phyloP scores from a whole-genome alignment of 2,113 vertebrate genomes.

The Fulmarus glacialis region DNA sequence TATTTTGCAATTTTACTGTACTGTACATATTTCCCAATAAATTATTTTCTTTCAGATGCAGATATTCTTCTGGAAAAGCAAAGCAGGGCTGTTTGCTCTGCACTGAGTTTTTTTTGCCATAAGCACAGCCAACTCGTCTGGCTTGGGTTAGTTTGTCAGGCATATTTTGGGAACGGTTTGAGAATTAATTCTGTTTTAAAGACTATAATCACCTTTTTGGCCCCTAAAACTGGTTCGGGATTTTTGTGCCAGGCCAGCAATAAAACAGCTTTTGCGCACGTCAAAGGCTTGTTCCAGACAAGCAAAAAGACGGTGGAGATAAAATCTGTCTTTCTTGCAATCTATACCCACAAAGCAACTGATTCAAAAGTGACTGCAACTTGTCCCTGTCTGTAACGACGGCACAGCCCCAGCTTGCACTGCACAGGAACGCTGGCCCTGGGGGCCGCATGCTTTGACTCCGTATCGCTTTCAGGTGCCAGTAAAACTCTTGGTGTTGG shows the following conservation, averaged over 20 bases:
- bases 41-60: constrained; percentile 75
- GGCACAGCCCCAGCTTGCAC: not conserved
- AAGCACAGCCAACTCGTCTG: not conserved
- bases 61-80: constrained; percentile 66
- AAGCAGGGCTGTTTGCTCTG: constrained; percentile 41
- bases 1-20: constrained; percentile 76
- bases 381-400: not conserved
- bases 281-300: not conserved
- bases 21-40: constrained; percentile 68
- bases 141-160: constrained; percentile 23
- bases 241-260: not conserved
- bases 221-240: not conserved
- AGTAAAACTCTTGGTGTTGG: not conserved
- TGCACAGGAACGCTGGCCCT: rapidly evolving
- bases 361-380: not conserved
- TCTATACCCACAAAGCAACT: not conserved
- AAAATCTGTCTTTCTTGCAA: not conserved
- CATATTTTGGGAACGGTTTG: not conserved
- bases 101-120: not conserved
- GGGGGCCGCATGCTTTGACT: not conserved
- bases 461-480: not conserved
- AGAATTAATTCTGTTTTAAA: constrained; percentile 38
- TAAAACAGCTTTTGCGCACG: not conserved
- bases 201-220: constrained; percentile 4
- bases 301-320: not conserved